phyloP scores from a whole-genome alignment of 2,888 invertebrate genomes.

The Brenthis daphne region DNA sequence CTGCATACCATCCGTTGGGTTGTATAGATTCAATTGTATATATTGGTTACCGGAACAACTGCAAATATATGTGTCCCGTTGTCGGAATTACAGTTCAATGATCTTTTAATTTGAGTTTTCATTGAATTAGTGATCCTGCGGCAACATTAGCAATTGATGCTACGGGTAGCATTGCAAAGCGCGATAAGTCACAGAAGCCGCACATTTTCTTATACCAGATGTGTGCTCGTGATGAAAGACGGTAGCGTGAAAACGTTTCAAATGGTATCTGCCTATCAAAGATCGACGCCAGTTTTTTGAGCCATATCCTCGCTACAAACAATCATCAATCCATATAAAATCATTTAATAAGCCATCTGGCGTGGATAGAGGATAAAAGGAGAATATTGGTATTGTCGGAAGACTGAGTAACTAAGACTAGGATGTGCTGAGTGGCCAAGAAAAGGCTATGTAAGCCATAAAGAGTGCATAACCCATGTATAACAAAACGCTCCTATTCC shows the following conservation, averaged over 20 bases:
- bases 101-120: no score
- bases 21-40: slow-evolving; percentile 1
- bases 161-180: slow-evolving; percentile 14
- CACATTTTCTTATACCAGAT: slow-evolving; percentile 27
- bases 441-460: no score
- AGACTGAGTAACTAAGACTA: no score
- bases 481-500: background rate
- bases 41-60: slow-evolving; percentile 7
- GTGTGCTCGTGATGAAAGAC: slow-evolving; percentile 24
- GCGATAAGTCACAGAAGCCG: slow-evolving; percentile 10
- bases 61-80: slow-evolving; percentile 2
- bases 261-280: slow-evolving; percentile 7
- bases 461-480: no score
- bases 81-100: background rate
- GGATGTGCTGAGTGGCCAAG: no score
- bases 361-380: no score
- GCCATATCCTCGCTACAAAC: slow-evolving; percentile 4
- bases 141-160: slow-evolving; percentile 10
- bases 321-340: background rate
- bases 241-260: slow-evolving; percentile 25
- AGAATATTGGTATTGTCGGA: no score
- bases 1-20: background rate
- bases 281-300: slow-evolving; percentile 2
- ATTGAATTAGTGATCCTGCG: background rate
- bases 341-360: no score